phyloP scores from a whole-genome alignment of 1,140 invertebrate genomes.

The Littorina saxatilis region DNA sequence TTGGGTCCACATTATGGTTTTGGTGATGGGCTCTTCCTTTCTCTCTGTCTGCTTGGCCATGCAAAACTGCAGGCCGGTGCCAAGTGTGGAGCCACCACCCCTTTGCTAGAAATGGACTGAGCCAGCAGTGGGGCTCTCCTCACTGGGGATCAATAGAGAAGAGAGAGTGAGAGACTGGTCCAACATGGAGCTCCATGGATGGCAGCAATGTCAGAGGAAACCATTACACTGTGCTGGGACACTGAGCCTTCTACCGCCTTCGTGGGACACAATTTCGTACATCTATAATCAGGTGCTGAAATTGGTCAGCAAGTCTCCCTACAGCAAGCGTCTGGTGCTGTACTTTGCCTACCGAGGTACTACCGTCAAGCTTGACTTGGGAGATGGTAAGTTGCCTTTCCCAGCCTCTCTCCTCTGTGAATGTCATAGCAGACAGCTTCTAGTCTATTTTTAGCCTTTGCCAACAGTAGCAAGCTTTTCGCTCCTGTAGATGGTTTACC shows the following conservation, averaged over 20 bases:
- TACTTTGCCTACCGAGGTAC: constrained; percentile 54
- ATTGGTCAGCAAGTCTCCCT: constrained; percentile 49
- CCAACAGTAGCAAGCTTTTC: not conserved
- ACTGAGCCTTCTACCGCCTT: constrained; percentile 44
- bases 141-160: constrained; percentile 32
- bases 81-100: not conserved
- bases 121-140: constrained; percentile 22
- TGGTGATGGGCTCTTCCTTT: no score
- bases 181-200: constrained; percentile 46
- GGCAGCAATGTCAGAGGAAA: constrained; percentile 40
- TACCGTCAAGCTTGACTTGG: constrained; percentile 53
- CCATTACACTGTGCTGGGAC: not conserved
- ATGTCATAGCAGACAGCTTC: constrained; percentile 6
- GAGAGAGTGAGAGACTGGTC: constrained; percentile 37
- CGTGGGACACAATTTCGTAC: constrained; percentile 44
- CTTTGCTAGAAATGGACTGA: constrained; percentile 35
- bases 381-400: constrained; percentile 54
- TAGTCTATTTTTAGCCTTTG: not conserved
- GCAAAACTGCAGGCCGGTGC: no score
- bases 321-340: constrained; percentile 52
- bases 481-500: not conserved
- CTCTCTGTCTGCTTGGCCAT: no score
- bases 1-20: no score
- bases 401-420: constrained; percentile 7
- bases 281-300: constrained; percentile 49